A percentile compares a stretch with the other conserved stretches of the same genome.
Conservation (phyloP, 2,113 vertebrate species). For the Anarhynchus alexandrinus region DNA sequence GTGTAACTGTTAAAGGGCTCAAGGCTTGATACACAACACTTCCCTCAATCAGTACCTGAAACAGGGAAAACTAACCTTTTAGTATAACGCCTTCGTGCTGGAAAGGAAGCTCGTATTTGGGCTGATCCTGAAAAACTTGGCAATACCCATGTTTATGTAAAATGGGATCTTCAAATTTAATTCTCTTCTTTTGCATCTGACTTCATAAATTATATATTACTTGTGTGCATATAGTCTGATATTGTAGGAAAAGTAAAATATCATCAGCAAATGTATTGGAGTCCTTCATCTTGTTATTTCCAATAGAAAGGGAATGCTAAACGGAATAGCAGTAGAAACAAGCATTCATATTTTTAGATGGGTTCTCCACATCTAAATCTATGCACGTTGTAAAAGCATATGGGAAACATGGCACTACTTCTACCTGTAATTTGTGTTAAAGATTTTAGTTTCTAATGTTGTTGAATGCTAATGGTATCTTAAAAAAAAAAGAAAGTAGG, state of each 20-base stretch:
- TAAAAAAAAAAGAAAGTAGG: background rate
- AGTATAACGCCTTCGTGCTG: background rate
- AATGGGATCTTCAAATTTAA: background rate
- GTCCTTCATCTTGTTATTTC: background rate
- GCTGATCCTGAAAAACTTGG: background rate
- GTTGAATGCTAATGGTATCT: background rate
- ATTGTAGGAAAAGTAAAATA: background rate
- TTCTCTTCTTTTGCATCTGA: background rate
- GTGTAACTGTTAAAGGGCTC: background rate
- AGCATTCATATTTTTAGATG: accelerated
- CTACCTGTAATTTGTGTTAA: background rate
- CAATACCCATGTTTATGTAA: accelerated
- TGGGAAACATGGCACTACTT: background rate
- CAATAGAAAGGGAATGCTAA: background rate
- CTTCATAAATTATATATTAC: background rate
- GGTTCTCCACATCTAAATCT: background rate
- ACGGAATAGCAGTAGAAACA: background rate
- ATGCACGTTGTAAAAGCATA: background rate
- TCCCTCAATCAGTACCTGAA: background rate
- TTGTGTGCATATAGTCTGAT: background rate
- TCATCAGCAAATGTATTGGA: background rate
- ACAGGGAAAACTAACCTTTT: background rate
- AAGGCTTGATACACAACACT: background rate
- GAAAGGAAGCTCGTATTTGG: background rate
- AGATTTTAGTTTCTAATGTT: background rate